Percentiles rank a stretch among this genome's conserved stretches.
These are phyloP conservation scores for Daktulosphaira vitifoliae DNA, from an alignment of 1,140 invertebrate species.

Conservation along the genomic window DNA sequence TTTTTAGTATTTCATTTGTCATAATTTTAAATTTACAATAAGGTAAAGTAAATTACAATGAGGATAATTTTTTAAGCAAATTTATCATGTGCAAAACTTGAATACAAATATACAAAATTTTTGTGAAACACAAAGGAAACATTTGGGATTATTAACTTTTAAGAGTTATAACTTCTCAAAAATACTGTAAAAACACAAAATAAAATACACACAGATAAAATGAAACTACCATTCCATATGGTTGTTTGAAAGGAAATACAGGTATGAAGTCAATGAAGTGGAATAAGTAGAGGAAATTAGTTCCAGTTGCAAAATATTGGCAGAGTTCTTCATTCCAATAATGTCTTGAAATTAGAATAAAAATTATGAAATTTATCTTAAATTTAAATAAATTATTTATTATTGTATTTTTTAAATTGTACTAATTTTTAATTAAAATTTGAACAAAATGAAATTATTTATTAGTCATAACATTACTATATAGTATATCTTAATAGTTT, in stretches of 20 bases:
- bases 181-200: not conserved
- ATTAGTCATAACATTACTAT: too few relatives aligned
- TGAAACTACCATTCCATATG: slow-evolving; percentile 26
- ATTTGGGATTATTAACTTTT: not conserved
- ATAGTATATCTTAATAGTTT: too few relatives aligned
- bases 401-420: too few relatives aligned
- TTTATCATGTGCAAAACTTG: slow-evolving; percentile 18
- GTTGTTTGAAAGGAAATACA: slow-evolving; percentile 10
- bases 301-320: slow-evolving; percentile 22
- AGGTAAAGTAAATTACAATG: too few relatives aligned
- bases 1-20: too few relatives aligned
- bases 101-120: slow-evolving; percentile 13
- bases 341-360: not conserved
- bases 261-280: slow-evolving; percentile 24
- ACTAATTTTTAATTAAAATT: not conserved
- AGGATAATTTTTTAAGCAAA: too few relatives aligned
- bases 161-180: not conserved
- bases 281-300: slow-evolving; percentile 16
- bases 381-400: too few relatives aligned
- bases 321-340: slow-evolving; percentile 7
- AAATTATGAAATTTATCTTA: not conserved
- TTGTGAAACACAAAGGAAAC: slow-evolving; percentile 24
- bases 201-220: not conserved
- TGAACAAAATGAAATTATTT: slow-evolving; percentile 2
- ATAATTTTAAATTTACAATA: too few relatives aligned